phyloP scores from a whole-genome alignment of 1,140 invertebrate genomes.

The Saxidomus purpurata region DNA sequence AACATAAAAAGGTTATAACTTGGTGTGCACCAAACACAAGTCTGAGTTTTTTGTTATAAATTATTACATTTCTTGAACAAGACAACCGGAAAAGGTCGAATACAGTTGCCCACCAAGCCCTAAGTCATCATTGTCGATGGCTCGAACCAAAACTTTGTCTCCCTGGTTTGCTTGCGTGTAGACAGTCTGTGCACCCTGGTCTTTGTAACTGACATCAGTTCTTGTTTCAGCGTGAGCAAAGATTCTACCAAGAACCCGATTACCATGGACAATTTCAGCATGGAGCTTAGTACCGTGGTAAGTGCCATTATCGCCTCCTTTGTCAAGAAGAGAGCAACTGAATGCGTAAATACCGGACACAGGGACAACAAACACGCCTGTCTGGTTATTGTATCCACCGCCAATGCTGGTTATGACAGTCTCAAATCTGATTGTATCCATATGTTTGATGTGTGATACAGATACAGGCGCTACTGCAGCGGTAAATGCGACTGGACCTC shows the following conservation, averaged over 20 bases:
- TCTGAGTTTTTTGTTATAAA: too few species aligned
- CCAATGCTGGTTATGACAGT: neutral
- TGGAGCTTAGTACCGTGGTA: neutral
- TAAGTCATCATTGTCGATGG: neutral
- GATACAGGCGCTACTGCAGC: neutral
- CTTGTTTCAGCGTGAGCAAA: conserved; percentile 14
- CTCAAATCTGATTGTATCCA: neutral
- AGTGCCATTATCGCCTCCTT: too few species aligned
- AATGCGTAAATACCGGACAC: conserved; percentile 22
- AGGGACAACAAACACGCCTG: conserved; percentile 12
- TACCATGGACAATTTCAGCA: conserved; percentile 5
- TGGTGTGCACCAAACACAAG: too few species aligned
- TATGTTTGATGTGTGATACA: neutral
- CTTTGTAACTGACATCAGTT: neutral
- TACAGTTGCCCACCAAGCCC: conserved; percentile 7
- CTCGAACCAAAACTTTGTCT: neutral
- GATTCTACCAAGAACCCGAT: neutral
- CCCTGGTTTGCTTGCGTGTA: neutral
- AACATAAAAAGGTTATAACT: too few species aligned
- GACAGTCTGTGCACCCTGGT: neutral
- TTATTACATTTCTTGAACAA: neutral
- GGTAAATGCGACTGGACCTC: neutral
- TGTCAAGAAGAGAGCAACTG: conserved; percentile 3
- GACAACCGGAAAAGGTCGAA: conserved; percentile 5
- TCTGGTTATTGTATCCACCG: conserved; percentile 15